phyloP scores from a whole-genome alignment of 2,797 vertebrate species.

The Dryobates pubescens region DNA sequence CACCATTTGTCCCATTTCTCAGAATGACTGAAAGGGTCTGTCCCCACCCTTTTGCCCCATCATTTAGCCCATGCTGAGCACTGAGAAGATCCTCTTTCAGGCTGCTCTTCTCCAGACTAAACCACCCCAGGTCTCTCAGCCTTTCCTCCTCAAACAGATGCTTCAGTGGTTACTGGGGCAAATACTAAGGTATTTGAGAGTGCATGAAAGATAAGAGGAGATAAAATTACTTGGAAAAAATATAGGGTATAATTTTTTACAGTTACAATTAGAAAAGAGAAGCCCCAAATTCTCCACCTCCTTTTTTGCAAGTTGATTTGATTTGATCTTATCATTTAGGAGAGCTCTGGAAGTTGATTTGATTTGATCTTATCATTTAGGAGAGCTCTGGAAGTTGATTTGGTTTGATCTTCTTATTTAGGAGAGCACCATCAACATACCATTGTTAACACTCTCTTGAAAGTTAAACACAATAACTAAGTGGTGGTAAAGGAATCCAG shows the following conservation, averaged over 20 bases:
- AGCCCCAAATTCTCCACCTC: background rate
- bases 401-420: background rate
- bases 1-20: no score
- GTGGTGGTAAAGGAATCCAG: background rate
- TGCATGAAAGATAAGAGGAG: background rate
- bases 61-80: no score
- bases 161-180: no score
- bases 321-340: background rate
- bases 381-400: background rate
- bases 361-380: background rate
- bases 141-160: no score
- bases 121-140: no score
- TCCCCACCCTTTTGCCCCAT: no score
- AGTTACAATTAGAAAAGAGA: background rate
- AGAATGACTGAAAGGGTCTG: no score
- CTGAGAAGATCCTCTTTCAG: no score
- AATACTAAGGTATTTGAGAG: background rate
- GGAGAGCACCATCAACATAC: background rate
- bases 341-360: background rate
- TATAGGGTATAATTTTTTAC: background rate
- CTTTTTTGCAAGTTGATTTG: background rate
- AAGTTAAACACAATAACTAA: conserved; percentile 11
- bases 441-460: background rate
- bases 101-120: no score
- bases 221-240: background rate